Percentiles rank a stretch among this genome's conserved stretches.
Conservation (phyloP, 2,888 invertebrate species). For the Conistra vaccinii region DNA sequence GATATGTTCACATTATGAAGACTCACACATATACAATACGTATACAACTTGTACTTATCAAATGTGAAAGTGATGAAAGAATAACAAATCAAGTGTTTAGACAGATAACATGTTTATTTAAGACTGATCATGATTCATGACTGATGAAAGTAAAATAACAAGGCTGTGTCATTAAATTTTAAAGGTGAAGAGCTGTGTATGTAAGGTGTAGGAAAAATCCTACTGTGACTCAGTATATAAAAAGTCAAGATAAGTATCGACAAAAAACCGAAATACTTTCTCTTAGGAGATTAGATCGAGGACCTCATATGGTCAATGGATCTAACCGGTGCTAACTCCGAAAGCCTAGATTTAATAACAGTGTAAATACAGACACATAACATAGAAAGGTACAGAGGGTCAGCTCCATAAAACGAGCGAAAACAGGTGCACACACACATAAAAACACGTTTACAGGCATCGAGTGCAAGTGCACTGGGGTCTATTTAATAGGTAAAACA, state of each 20-base stretch:
- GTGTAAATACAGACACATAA: constrained; percentile 2
- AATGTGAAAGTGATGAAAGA: neutral
- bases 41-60: neutral
- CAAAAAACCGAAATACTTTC: constrained; percentile 50
- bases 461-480: neutral
- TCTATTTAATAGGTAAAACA: neutral
- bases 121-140: neutral
- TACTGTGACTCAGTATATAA: neutral
- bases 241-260: constrained; percentile 20
- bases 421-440: neutral
- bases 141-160: constrained; percentile 25
- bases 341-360: constrained; percentile 31
- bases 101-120: neutral
- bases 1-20: too few relatives aligned
- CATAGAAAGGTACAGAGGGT: neutral
- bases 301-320: constrained; percentile 17
- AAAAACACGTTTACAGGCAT: neutral
- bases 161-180: neutral
- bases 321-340: constrained; percentile 18
- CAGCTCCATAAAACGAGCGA: neutral
- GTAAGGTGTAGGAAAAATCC: constrained; percentile 69
- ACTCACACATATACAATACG: too few relatives aligned
- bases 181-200: neutral
- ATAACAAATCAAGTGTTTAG: neutral
- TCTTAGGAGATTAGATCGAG: constrained; percentile 5